Evolutionary conservation across 2,113 vertebrate species (phyloP), one percentile per base, ranked within the genome.

Genomic region (Thomomys bottae): DNA sequence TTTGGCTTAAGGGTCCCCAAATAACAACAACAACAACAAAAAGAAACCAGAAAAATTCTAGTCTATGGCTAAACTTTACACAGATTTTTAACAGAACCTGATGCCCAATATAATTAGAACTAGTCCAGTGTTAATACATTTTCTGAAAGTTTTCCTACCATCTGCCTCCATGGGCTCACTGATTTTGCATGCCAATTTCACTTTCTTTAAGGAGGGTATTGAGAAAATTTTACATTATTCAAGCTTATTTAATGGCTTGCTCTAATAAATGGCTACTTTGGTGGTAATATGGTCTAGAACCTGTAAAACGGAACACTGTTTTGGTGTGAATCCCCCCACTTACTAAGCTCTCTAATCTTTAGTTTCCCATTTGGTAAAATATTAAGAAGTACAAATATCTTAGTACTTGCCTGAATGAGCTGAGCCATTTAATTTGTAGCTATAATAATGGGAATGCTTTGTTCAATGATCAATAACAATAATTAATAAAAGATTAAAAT

Each of bases 61-160:
- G 12, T 87, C 49, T 89, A 20, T 2, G 2, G 8, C 42, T 94
- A 81, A 94, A 91, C 73, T 96, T 94, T 73, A 73, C 8, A 67
- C 42, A 84, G 73, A 70, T 92, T 21, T 49, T 75, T 80, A 10
- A 42, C 4, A 45, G 84, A 66, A 83, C 75, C 79, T 89, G 23
- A 81, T 90, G 42, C 18, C 80, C 63, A 67, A 0, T 83, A 38
- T 88, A 70, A 94, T 86, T 66, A 87, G 20, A 67, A 95, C 21
- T 1, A 86, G 9, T 79, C 66, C 94, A 59, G 54, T 88, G 54
- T 71, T 42, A 87, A 84, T 17, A 40, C 57, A 54, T 84, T 24
- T 2, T 71, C 42, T 42, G 30, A 36, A 77, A 40, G 23, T 45
- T 83, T 63, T 90, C 20, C 59, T 57, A 10, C 26, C 63, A 11